phyloP scores from a whole-genome alignment of 2,113 vertebrate genomes.

The Corythornis vintsioides region DNA sequence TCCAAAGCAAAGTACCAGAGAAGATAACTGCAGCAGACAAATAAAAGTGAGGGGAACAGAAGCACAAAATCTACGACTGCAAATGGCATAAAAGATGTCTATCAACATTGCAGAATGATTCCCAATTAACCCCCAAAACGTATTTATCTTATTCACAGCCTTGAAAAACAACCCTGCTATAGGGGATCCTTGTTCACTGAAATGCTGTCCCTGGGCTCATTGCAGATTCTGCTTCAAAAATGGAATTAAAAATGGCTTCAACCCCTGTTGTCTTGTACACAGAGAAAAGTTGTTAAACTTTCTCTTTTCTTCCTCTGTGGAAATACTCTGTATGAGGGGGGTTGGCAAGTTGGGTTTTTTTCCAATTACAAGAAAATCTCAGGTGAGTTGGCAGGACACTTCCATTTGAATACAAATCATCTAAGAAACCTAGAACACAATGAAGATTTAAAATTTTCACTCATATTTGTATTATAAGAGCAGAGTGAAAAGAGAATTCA shows the following conservation, averaged over 20 bases:
- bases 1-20: neutral
- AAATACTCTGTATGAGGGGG: neutral
- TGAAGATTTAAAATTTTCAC: neutral
- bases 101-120: neutral
- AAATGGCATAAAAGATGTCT: neutral
- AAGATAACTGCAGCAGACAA: neutral
- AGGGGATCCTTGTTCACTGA: neutral
- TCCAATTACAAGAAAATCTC: neutral
- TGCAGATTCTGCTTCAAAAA: neutral
- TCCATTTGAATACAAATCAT: neutral
- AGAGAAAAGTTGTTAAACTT: neutral
- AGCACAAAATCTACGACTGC: neutral
- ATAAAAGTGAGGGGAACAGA: neutral
- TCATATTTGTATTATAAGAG: neutral
- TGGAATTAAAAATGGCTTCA: neutral
- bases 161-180: neutral
- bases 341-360: neutral
- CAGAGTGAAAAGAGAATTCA: neutral
- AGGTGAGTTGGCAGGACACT: neutral
- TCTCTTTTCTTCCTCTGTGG: neutral
- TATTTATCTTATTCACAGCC: neutral
- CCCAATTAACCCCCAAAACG: neutral
- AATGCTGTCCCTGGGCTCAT: neutral
- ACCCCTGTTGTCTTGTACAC: neutral
- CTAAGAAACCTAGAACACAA: neutral